Evolutionary conservation across 2,113 vertebrate species (phyloP).

Genomic region (Coptodon bakossiorum): DNA sequence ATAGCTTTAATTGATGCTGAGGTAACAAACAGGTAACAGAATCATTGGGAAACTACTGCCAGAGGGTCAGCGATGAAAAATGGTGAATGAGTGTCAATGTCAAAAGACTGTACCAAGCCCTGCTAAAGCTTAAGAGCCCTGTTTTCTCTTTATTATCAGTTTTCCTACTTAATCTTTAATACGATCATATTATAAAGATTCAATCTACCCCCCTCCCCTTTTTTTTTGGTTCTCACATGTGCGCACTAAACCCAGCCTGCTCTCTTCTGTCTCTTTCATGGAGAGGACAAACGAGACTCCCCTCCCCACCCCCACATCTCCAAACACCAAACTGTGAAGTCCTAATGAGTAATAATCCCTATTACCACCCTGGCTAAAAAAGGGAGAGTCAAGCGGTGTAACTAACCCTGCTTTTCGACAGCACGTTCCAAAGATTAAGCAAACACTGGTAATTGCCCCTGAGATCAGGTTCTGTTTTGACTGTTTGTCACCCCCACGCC

Average conservation of each 20-base stretch:
- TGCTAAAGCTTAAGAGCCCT: background rate
- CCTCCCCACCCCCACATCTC: background rate
- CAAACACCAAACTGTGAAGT: slow-evolving; percentile 51
- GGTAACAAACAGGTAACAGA: slow-evolving; percentile 59
- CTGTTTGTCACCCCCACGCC: slow-evolving; percentile 50
- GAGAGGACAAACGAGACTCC: background rate
- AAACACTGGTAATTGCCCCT: slow-evolving; percentile 62
- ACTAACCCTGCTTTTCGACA: slow-evolving; percentile 55
- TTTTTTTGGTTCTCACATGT: background rate
- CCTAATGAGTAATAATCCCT: slow-evolving; percentile 63
- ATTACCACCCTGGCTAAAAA: slow-evolving; percentile 26
- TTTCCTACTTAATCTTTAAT: background rate
- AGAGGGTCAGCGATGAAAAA: background rate
- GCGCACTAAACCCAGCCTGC: background rate
- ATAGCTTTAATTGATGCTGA: slow-evolving; percentile 54
- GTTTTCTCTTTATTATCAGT: background rate
- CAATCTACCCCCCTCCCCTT: background rate
- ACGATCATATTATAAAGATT: background rate
- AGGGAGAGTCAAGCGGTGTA: slow-evolving; percentile 43
- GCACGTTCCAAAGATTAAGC: slow-evolving; percentile 61
- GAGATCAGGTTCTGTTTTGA: slow-evolving; percentile 68
- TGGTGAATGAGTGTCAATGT: slow-evolving; percentile 10
- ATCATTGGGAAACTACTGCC: slow-evolving; percentile 31
- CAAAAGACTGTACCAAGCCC: background rate
- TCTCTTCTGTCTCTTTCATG: background rate